phyloP scores from a whole-genome alignment of 2,888 invertebrate genomes.

The Tenthredo mesomela region DNA sequence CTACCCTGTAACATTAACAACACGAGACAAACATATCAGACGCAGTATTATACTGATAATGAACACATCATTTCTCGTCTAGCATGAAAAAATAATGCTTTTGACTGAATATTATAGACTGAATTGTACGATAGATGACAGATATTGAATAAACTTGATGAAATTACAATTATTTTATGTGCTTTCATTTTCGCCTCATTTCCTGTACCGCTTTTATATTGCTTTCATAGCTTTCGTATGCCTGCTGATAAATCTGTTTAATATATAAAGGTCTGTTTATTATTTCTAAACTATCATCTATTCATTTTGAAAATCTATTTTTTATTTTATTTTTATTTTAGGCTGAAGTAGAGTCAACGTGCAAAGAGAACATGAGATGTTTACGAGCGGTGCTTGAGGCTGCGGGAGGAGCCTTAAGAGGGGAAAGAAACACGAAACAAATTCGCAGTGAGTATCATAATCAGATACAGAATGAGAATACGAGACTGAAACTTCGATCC shows the following conservation, averaged over 20 bases:
- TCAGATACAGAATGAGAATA: slow-evolving; percentile 54
- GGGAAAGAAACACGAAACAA: slow-evolving; percentile 74
- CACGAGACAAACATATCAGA: background rate
- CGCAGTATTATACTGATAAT: background rate
- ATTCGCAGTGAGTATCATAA: slow-evolving; percentile 73
- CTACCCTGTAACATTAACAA: background rate
- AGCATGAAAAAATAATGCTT: background rate
- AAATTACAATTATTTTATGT: slow-evolving; percentile 19
- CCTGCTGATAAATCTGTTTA: background rate
- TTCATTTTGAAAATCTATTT: slow-evolving; percentile 53
- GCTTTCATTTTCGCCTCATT: slow-evolving; percentile 34
- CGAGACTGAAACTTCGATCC: slow-evolving; percentile 50
- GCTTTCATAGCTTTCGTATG: background rate
- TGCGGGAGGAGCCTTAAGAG: slow-evolving; percentile 72
- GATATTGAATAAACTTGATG: slow-evolving; percentile 41
- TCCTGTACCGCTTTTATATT: slow-evolving; percentile 24
- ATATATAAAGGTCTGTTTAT: slow-evolving; percentile 35
- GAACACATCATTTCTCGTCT: background rate
- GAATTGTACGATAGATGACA: slow-evolving; percentile 23
- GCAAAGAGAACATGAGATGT: slow-evolving; percentile 92
- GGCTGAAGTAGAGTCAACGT: slow-evolving; percentile 92
- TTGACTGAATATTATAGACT: background rate
- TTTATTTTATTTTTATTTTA: slow-evolving; percentile 76
- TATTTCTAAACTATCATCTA: slow-evolving; percentile 53
- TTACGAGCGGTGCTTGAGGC: slow-evolving; percentile 85